These are phyloP conservation scores for Notiomystis cincta DNA, from an alignment of 2,113 vertebrate species.

Conservation along the genomic window DNA sequence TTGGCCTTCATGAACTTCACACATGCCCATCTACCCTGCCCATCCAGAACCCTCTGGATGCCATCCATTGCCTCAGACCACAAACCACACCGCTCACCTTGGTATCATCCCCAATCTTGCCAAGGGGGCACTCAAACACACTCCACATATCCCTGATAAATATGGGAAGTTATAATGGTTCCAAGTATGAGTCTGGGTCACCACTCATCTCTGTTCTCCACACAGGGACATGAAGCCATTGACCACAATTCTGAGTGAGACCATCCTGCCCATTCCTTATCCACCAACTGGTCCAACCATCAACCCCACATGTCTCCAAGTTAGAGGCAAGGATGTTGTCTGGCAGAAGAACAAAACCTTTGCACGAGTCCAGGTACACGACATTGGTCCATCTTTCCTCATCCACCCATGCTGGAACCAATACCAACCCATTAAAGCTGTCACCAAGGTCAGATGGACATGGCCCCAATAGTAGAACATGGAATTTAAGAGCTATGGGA, in stretches of 20 bases:
- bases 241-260: not conserved
- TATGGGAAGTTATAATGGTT: too few relatives aligned
- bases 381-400: fast-evolving
- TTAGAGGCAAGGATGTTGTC: too few relatives aligned
- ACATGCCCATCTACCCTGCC: not conserved
- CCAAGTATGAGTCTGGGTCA: too few relatives aligned
- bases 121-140: not conserved
- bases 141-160: too few relatives aligned
- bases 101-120: too few relatives aligned
- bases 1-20: not conserved
- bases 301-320: not conserved
- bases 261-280: not conserved
- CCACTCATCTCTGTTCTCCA: too few relatives aligned
- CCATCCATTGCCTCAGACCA: not conserved
- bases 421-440: not conserved
- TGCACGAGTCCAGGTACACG: too few relatives aligned
- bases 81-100: too few relatives aligned
- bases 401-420: not conserved
- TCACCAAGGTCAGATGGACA: too few relatives aligned
- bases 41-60: too few relatives aligned
- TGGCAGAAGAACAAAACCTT: not conserved
- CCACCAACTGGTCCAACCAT: not conserved
- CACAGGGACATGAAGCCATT: not conserved
- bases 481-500: not conserved
- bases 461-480: fast-evolving